Conservation (phyloP, 1,140 invertebrate species). For the Pachypeltis micranthus region DNA sequence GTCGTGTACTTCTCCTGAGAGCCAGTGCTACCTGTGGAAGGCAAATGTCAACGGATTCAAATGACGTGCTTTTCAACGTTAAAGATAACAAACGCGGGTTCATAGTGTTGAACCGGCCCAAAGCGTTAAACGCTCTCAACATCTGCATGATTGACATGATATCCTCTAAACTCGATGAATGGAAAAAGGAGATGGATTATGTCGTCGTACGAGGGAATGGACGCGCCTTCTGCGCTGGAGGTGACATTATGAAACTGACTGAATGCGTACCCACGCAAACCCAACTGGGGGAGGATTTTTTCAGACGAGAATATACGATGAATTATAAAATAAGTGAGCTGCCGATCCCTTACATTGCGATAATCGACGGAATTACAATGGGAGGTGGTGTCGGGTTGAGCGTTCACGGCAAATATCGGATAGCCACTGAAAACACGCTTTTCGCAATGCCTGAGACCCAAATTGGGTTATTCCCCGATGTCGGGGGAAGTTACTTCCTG, state of each 20-base stretch:
- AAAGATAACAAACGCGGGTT: constrained; percentile 51
- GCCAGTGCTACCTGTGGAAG: too few species aligned
- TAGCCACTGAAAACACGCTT: constrained; percentile 92
- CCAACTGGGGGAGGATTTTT: constrained; percentile 61
- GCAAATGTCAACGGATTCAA: not conserved
- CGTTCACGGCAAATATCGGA: constrained; percentile 80
- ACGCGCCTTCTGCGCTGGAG: constrained; percentile 97
- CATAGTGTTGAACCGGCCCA: constrained; percentile 84
- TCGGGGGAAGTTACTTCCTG: constrained; percentile 86
- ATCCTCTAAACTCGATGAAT: constrained; percentile 64
- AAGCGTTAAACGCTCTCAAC: constrained; percentile 87
- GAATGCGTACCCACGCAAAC: constrained; percentile 54
- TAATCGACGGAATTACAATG: constrained; percentile 97
- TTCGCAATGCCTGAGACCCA: constrained; percentile 98
- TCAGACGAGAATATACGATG: constrained; percentile 78
- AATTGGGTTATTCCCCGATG: constrained; percentile 92
- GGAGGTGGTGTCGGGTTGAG: constrained; percentile 97
- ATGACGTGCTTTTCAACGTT: constrained; percentile 39
- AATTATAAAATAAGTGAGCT: constrained; percentile 54
- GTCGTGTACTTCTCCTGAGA: too few species aligned
- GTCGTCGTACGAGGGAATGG: constrained; percentile 83
- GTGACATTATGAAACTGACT: constrained; percentile 77
- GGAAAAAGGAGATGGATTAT: constrained; percentile 49
- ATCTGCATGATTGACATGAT: constrained; percentile 80
- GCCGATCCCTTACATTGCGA: constrained; percentile 81